A percentile compares a stretch with the other conserved stretches of the same genome.
Conservation (phyloP, 1,140 invertebrate species). For the Platorchestia sp. region DNA sequence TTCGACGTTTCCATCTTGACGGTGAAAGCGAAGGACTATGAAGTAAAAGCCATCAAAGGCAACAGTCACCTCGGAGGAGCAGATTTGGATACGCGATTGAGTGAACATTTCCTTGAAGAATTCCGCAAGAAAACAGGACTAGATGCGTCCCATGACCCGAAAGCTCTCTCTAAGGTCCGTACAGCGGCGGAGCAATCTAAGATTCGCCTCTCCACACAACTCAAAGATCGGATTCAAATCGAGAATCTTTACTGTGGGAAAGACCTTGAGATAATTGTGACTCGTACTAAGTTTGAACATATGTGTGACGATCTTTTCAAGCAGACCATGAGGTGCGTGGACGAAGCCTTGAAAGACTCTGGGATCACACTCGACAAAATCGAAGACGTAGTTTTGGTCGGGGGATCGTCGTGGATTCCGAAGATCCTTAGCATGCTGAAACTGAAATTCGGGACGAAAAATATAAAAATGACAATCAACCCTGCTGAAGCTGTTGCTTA, state of each 20-base stretch:
- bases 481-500: slow-evolving; percentile 19
- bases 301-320: slow-evolving; percentile 99
- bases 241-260: slow-evolving; percentile 99
- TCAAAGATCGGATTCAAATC: slow-evolving; percentile 98
- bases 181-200: slow-evolving; percentile 99
- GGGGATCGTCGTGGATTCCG: slow-evolving; percentile 98
- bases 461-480: slow-evolving; percentile 71
- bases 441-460: slow-evolving; percentile 96
- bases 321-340: slow-evolving; percentile 97
- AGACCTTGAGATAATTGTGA: slow-evolving; percentile 99
- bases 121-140: slow-evolving; percentile 99
- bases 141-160: slow-evolving; percentile 93
- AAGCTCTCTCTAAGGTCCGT: slow-evolving; percentile 83
- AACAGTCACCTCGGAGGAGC: slow-evolving; percentile 99
- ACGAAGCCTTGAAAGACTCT: slow-evolving; percentile 96
- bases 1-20: slow-evolving; percentile 99
- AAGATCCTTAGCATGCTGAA: slow-evolving; percentile 99
- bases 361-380: slow-evolving; percentile 99
- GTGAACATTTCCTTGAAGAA: slow-evolving; percentile 98
- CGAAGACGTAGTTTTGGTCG: slow-evolving; percentile 98
- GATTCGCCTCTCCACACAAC: slow-evolving; percentile 92
- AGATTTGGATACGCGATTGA: slow-evolving; percentile 98
- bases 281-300: slow-evolving; percentile 99
- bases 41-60: slow-evolving; percentile 97
- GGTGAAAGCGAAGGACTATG: slow-evolving; percentile 96